Evolutionary conservation across 2,113 vertebrate genomes (phyloP).

Genomic region (Poicephalus gulielmi): DNA sequence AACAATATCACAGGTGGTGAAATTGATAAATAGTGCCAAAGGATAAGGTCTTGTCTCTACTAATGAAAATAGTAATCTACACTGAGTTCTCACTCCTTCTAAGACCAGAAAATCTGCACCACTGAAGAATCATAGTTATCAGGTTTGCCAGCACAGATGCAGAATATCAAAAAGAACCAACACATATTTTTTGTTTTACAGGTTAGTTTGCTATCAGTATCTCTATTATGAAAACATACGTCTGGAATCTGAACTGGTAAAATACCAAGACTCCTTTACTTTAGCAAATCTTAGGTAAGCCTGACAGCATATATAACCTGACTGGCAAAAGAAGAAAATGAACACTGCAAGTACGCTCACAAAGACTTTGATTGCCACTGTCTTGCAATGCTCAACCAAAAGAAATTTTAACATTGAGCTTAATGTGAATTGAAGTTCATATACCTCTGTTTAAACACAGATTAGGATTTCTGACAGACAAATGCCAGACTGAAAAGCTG

Average conservation of each 20-base stretch:
- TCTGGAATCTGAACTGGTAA: background rate
- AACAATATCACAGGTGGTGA: slow-evolving; percentile 3
- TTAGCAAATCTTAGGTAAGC: background rate
- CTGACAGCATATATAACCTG: background rate
- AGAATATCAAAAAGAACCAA: background rate
- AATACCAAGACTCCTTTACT: background rate
- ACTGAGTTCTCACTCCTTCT: background rate
- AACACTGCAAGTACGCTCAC: background rate
- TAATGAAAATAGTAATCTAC: slow-evolving; percentile 19
- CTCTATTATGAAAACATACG: background rate
- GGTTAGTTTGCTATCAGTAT: background rate
- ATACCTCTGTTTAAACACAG: slow-evolving; percentile 79
- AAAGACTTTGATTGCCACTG: background rate
- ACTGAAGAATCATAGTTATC: background rate
- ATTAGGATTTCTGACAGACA: slow-evolving; percentile 77
- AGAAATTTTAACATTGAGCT: slow-evolving; percentile 69
- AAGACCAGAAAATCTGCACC: background rate
- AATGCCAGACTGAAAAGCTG: slow-evolving; percentile 73
- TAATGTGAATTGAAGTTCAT: slow-evolving; percentile 75
- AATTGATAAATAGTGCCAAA: slow-evolving; percentile 25
- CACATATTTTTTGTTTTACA: background rate
- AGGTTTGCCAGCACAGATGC: background rate
- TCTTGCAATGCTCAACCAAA: slow-evolving; percentile 57
- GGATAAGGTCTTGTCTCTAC: background rate
- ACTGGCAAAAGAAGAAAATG: background rate